phyloP scores from a whole-genome alignment of 1,140 invertebrate genomes.

The Tetranychus urticae region DNA sequence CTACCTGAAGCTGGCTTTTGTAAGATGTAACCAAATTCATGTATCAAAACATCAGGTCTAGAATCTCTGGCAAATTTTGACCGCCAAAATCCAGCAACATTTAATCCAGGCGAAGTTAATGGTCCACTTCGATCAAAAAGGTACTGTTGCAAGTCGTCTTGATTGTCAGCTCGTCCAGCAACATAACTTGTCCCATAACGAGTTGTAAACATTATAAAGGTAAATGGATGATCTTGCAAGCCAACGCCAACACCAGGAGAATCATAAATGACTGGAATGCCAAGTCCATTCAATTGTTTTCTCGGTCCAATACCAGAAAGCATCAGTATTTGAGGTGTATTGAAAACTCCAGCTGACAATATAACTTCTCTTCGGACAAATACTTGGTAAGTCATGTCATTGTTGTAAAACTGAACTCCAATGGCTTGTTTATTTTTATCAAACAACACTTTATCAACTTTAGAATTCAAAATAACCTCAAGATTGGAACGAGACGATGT shows the following conservation, averaged over 20 bases:
- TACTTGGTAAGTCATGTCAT: conserved; percentile 28
- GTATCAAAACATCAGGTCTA: neutral
- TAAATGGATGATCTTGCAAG: conserved; percentile 20
- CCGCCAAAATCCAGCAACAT: neutral
- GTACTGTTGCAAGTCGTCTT: neutral
- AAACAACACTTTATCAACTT: conserved; percentile 34
- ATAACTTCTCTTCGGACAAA: conserved; percentile 47
- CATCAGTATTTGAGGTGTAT: conserved; percentile 59
- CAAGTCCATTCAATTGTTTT: neutral
- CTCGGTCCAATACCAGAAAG: conserved; percentile 57
- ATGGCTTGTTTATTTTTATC: conserved; percentile 24
- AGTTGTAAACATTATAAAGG: neutral
- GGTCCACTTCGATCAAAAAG: neutral
- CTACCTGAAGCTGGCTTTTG: neutral
- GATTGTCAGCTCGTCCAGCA: neutral
- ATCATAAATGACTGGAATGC: conserved; percentile 20
- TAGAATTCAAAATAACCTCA: conserved; percentile 29
- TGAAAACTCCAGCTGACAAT: conserved; percentile 50
- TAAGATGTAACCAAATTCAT: neutral
- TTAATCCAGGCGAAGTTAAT: neutral
- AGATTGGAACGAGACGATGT: conserved; percentile 53
- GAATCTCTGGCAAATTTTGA: neutral
- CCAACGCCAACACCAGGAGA: conserved; percentile 23
- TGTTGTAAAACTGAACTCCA: conserved; percentile 15
- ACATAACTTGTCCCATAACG: neutral